Evolutionary conservation across 2,888 invertebrate genomes (phyloP).

Genomic region (Apodemia mormo): DNA sequence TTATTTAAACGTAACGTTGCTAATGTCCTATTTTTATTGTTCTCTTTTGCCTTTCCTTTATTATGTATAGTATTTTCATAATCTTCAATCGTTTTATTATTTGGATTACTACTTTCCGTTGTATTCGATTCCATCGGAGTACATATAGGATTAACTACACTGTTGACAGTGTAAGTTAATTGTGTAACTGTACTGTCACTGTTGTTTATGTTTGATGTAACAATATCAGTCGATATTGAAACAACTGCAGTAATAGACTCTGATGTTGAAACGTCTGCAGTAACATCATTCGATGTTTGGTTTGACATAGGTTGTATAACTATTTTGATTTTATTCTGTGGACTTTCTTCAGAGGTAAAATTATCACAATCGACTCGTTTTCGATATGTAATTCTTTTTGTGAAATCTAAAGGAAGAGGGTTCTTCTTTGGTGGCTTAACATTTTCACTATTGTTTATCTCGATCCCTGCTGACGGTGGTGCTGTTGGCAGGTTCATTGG

Average conservation of each 20-base stretch:
- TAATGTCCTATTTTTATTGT: background rate
- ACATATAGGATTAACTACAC: slow-evolving; percentile 41
- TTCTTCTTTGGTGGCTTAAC: slow-evolving; percentile 41
- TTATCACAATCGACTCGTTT: background rate
- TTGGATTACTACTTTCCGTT: background rate
- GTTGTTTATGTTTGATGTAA: slow-evolving; percentile 37
- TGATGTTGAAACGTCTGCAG: slow-evolving; percentile 45
- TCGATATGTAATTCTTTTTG: slow-evolving; percentile 40
- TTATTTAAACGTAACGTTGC: background rate
- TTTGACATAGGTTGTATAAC: background rate
- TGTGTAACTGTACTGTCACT: slow-evolving; percentile 45
- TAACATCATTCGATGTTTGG: slow-evolving; percentile 6
- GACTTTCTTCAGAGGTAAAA: background rate
- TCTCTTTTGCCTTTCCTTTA: background rate
- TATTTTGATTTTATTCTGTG: background rate
- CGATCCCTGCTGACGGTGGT: slow-evolving; percentile 47
- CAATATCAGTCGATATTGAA: too few relatives aligned
- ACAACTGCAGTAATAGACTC: too few relatives aligned
- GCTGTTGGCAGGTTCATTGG: slow-evolving; percentile 35
- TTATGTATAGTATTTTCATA: background rate
- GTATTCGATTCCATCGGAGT: background rate
- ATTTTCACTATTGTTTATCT: slow-evolving; percentile 42
- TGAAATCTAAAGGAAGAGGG: slow-evolving; percentile 57
- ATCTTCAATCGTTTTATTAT: background rate
- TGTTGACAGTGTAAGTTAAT: slow-evolving; percentile 43